Percentiles rank a stretch among this genome's conserved stretches.
phyloP scores from a whole-genome alignment of 2,888 invertebrate species.

The Timema cristinae region DNA sequence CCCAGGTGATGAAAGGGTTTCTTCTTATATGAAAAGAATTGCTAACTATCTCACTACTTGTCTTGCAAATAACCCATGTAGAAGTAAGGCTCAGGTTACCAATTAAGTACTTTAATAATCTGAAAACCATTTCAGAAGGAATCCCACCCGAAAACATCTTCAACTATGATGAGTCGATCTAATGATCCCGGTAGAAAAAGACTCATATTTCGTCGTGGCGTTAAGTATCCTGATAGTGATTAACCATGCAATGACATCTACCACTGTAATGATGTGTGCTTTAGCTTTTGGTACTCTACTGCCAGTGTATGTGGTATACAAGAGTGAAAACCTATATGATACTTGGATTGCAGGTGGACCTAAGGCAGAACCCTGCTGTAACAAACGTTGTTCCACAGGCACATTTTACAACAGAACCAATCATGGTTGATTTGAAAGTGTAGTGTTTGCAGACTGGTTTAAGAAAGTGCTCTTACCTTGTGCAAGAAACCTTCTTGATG shows the following conservation, averaged over 20 bases:
- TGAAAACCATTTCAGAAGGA: background rate
- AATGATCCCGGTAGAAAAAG: slow-evolving; percentile 31
- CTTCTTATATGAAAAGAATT: too few relatives aligned
- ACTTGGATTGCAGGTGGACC: slow-evolving; percentile 37
- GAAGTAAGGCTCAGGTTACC: too few relatives aligned
- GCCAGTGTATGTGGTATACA: slow-evolving; percentile 36
- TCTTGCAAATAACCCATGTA: too few relatives aligned
- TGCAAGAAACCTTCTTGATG: background rate
- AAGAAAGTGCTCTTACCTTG: background rate
- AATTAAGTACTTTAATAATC: too few relatives aligned
- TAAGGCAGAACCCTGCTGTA: background rate
- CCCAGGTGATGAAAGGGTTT: too few relatives aligned
- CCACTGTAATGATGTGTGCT: slow-evolving; percentile 34
- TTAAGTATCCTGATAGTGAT: slow-evolving; percentile 35
- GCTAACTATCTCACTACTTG: too few relatives aligned
- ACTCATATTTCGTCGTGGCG: slow-evolving; percentile 31
- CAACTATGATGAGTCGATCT: slow-evolving; percentile 18
- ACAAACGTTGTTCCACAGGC: background rate
- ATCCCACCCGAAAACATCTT: slow-evolving; percentile 14
- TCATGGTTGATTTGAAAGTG: background rate
- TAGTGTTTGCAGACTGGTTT: background rate
- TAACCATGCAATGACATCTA: slow-evolving; percentile 33
- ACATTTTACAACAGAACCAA: background rate
- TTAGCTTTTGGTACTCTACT: slow-evolving; percentile 34
- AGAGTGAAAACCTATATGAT: slow-evolving; percentile 33